Evolutionary conservation across 2,888 invertebrate genomes (phyloP).

Genomic region (Nudaria mundana): DNA sequence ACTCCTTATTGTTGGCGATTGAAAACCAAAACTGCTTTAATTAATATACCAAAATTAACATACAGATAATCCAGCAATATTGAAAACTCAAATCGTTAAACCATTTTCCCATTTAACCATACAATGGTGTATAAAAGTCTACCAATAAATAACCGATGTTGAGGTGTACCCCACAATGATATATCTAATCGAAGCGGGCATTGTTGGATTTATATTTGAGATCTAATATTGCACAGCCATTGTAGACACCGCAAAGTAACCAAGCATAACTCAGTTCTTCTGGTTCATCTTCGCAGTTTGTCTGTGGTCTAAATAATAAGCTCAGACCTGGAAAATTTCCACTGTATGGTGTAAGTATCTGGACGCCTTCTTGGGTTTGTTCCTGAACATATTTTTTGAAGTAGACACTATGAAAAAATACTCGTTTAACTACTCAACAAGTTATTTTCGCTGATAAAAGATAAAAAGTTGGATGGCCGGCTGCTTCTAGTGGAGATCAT

Average conservation of each 20-base stretch:
- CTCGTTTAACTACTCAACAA: too few relatives aligned
- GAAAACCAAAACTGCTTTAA: neutral
- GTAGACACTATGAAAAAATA: too few relatives aligned
- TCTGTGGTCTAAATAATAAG: conserved; percentile 4
- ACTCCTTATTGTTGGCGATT: too few relatives aligned
- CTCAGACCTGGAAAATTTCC: too few relatives aligned
- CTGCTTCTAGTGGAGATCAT: too few relatives aligned
- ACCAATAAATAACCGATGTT: conserved; percentile 7
- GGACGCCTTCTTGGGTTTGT: neutral
- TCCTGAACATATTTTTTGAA: too few relatives aligned
- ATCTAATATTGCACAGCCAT: conserved; percentile 42
- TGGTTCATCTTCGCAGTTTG: conserved; percentile 41
- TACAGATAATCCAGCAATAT: neutral
- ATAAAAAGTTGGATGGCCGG: too few relatives aligned
- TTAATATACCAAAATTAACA: neutral
- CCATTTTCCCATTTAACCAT: conserved; percentile 1
- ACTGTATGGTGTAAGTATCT: too few relatives aligned
- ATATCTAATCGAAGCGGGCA: neutral
- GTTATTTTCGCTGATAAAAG: too few relatives aligned
- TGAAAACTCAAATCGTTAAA: neutral
- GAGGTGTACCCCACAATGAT: conserved; percentile 9
- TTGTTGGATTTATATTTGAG: conserved; percentile 7
- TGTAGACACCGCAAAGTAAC: conserved; percentile 43
- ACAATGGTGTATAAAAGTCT: neutral
- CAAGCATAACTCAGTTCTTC: conserved; percentile 35